Percentiles rank a stretch among this genome's conserved stretches.
phyloP scores from a whole-genome alignment of 1,140 invertebrate species.

The Drosophila ogumai region DNA sequence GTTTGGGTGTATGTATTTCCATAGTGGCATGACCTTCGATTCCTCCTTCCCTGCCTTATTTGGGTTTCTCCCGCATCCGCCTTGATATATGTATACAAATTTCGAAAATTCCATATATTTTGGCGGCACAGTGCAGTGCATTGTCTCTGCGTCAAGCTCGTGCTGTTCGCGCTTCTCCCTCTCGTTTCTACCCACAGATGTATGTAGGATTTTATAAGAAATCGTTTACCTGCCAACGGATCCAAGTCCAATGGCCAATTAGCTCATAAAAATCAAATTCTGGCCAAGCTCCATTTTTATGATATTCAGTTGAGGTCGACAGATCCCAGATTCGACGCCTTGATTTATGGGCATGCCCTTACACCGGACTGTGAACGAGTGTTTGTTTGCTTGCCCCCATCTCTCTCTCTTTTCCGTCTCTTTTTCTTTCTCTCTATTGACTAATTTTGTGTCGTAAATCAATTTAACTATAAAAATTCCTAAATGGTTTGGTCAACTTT shows the following conservation, averaged over 20 bases:
- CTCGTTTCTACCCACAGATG: neutral
- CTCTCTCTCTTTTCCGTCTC: slow-evolving; percentile 27
- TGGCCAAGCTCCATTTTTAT: slow-evolving; percentile 68
- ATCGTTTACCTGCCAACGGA: slow-evolving; percentile 49
- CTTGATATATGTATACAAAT: slow-evolving; percentile 21
- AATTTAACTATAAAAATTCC: slow-evolving; percentile 71
- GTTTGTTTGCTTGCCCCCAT: slow-evolving; percentile 21
- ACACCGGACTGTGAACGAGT: neutral
- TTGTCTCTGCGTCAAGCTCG: slow-evolving; percentile 64
- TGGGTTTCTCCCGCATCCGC: slow-evolving; percentile 66
- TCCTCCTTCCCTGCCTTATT: slow-evolving; percentile 3
- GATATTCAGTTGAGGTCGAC: slow-evolving; percentile 45
- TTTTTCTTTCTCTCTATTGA: slow-evolving; percentile 59
- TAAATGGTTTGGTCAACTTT: slow-evolving; percentile 63
- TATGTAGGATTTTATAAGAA: slow-evolving; percentile 29
- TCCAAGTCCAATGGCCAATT: slow-evolving; percentile 62
- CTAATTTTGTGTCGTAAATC: slow-evolving; percentile 78
- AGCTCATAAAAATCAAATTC: slow-evolving; percentile 82
- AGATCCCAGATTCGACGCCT: slow-evolving; percentile 50
- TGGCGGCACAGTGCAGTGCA: slow-evolving; percentile 42
- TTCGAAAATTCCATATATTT: slow-evolving; percentile 30
- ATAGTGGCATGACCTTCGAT: slow-evolving; percentile 28
- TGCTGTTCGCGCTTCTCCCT: slow-evolving; percentile 69
- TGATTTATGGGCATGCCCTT: slow-evolving; percentile 66
- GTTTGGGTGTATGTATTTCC: neutral